Base-by-base conservation (phyloP, 92 coral and sea anemone genomes). In the Epizoanthus ramosus region DNA sequence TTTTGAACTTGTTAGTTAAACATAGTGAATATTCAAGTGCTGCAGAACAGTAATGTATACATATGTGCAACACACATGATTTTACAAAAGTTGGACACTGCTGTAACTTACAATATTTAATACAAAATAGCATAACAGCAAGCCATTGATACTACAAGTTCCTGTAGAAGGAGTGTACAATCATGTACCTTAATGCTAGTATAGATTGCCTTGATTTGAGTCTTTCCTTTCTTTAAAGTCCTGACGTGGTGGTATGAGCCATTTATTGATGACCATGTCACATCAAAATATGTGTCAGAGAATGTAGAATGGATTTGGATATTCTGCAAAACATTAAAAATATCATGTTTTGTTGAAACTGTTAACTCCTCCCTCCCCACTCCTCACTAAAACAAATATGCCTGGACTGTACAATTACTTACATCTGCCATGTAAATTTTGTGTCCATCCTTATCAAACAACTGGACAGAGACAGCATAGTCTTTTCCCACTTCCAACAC, bases 351-450 rank as follows among this genome's bases (percentile, higher is more conserved):
- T 35, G 39, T 37, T 37, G 43, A 37, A 28, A 63, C 8, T 21
- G 69, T 28, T 63, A 63, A 63, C 25, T 63, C 24, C 25, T 13
- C 24, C 35, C 9, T 8, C 24, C 9, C 35, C 25, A 8, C 35
- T 63, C 9, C 35, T 12, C 5, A 47, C 31, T 28, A 70, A 70
- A 31, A 70, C 33, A 21, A 31, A 17, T 10, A 3, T 13, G 22
- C 71, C 31, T 6, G 19, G 22, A 37, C 31, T 15, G 19, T 56
- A 21, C 13, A 77, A n/a, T 1, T 59, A 65, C 93, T 75, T 86
- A 96, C 99, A 90, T 96, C 97, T 57, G 98, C 81, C 80, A 94
- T 88, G 70, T 61, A 90, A 52, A 96, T 84, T 85, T 94, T 96
- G 93, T 85, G 98, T 73, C 91, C 91, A 80, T 94, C 91, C 57